These are phyloP conservation scores for Morone saxatilis DNA, from an alignment of 2,113 vertebrate genomes.

Conservation along the genomic window DNA sequence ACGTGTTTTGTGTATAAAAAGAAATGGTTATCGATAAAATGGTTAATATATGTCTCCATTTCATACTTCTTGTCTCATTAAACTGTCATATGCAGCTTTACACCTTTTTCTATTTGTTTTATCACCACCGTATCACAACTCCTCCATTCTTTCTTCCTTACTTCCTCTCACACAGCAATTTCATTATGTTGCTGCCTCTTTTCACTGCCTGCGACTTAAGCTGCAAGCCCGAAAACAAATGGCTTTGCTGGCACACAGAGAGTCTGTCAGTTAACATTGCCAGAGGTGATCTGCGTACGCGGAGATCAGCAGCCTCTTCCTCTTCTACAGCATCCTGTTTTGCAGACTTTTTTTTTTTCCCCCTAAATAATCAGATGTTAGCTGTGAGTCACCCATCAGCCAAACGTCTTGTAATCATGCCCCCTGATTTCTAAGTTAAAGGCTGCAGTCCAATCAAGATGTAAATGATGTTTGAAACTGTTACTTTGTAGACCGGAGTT, in stretches of 20 bases:
- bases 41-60: neutral
- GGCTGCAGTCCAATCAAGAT: neutral
- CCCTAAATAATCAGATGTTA: neutral
- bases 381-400: neutral
- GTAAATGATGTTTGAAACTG: too few relatives aligned
- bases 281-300: slow-evolving; percentile 29
- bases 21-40: neutral
- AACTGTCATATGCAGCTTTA: neutral
- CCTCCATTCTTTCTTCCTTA: neutral
- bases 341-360: neutral
- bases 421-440: neutral
- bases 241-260: slow-evolving; percentile 54
- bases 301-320: slow-evolving; percentile 35
- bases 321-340: slow-evolving; percentile 28
- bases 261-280: slow-evolving; percentile 34
- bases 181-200: slow-evolving; percentile 20
- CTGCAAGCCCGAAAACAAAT: slow-evolving; percentile 60
- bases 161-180: slow-evolving; percentile 16
- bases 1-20: neutral
- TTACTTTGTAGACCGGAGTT: neutral
- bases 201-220: slow-evolving; percentile 37
- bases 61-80: neutral
- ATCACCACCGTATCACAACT: neutral
- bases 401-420: neutral
- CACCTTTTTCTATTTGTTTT: neutral